These are phyloP conservation scores for Eumacrocentrus americanus DNA, from an alignment of 2,888 invertebrate species.

Conservation along the genomic window DNA sequence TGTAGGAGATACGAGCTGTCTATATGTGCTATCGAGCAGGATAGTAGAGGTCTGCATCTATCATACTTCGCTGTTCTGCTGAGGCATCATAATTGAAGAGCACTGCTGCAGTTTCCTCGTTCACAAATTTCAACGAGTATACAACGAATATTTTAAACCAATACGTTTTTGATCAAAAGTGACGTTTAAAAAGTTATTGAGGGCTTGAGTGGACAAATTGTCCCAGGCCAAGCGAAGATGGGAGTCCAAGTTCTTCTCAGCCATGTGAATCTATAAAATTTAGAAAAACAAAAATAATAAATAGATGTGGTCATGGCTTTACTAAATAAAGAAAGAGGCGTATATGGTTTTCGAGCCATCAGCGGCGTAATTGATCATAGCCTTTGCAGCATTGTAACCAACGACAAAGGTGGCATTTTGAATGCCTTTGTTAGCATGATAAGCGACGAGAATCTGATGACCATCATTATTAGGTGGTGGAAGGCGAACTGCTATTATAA, in stretches of 20 bases:
- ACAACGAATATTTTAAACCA: slow-evolving; percentile 68
- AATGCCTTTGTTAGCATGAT: slow-evolving; percentile 59
- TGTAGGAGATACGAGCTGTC: slow-evolving; percentile 70
- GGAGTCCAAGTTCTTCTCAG: slow-evolving; percentile 56
- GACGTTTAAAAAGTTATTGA: slow-evolving; percentile 65
- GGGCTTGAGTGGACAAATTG: slow-evolving; percentile 57
- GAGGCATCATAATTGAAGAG: slow-evolving; percentile 66
- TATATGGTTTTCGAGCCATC: slow-evolving; percentile 65
- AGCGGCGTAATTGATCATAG: slow-evolving; percentile 65
- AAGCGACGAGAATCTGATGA: slow-evolving; percentile 66
- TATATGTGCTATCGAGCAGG: slow-evolving; percentile 70
- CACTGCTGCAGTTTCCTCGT: slow-evolving; percentile 66
- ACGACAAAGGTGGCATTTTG: slow-evolving; percentile 62
- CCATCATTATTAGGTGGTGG: slow-evolving; percentile 72
- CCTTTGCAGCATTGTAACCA: slow-evolving; percentile 66
- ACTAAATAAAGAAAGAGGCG: too few relatives aligned
- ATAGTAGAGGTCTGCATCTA: slow-evolving; percentile 64
- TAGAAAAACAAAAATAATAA: slow-evolving; percentile 23
- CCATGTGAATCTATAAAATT: slow-evolving; percentile 46
- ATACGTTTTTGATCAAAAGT: slow-evolving; percentile 66
- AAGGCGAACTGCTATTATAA: slow-evolving; percentile 66
- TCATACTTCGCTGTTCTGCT: slow-evolving; percentile 57
- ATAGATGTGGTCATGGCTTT: background rate
- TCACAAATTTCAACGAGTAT: slow-evolving; percentile 67
- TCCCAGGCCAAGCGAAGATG: slow-evolving; percentile 70